Evolutionary conservation across 2,888 invertebrate genomes (phyloP).

Genomic region (Pogonocherus hispidulus): DNA sequence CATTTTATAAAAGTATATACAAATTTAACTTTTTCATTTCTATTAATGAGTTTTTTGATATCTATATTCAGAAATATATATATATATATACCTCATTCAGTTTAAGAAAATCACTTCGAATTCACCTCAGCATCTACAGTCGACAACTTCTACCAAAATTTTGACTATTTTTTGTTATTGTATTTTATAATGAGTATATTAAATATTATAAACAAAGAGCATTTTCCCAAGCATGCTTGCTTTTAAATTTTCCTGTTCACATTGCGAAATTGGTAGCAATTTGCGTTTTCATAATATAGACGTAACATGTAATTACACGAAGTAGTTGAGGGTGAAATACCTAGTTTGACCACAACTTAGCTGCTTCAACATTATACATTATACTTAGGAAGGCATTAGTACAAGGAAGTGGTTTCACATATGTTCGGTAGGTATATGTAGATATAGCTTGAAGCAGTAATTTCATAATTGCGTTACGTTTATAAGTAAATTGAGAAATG

Average conservation of each 20-base stretch:
- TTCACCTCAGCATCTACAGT: too few species aligned
- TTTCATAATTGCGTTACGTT: slow-evolving; percentile 33
- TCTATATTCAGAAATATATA: too few species aligned
- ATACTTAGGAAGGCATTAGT: slow-evolving; percentile 32
- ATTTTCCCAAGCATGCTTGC: background rate
- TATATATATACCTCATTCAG: too few species aligned
- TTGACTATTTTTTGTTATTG: too few species aligned
- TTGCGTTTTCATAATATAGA: slow-evolving; percentile 30
- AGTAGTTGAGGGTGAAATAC: slow-evolving; percentile 39
- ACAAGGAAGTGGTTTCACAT: slow-evolving; percentile 48
- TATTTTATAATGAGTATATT: too few species aligned
- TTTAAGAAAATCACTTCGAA: too few species aligned
- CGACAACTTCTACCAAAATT: too few species aligned
- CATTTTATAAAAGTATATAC: too few species aligned
- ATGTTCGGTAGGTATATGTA: slow-evolving; percentile 30
- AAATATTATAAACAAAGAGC: background rate
- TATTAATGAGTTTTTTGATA: too few species aligned
- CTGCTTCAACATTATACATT: slow-evolving; percentile 34
- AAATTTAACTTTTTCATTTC: too few species aligned
- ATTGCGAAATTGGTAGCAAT: slow-evolving; percentile 36
- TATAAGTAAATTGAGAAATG: slow-evolving; percentile 32
- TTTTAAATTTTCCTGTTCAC: slow-evolving; percentile 3
- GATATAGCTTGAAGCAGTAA: slow-evolving; percentile 9
- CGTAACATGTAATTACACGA: slow-evolving; percentile 29
- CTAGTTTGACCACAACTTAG: slow-evolving; percentile 37